Percentiles rank a stretch among this genome's conserved stretches.
Conservation (phyloP, 2,113 vertebrate species). For the Noctilio leporinus region DNA sequence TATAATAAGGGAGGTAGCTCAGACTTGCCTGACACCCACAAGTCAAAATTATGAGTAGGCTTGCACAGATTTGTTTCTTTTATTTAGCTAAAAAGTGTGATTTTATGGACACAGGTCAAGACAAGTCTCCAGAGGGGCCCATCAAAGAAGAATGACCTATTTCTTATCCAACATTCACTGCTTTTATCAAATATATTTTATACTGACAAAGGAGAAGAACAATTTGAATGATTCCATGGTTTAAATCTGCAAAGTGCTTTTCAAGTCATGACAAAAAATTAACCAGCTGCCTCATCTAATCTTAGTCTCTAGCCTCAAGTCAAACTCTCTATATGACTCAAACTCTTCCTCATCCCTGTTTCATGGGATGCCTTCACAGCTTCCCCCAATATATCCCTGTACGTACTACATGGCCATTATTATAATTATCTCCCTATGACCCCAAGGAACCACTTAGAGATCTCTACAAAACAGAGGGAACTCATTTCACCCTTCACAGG, state of each 20-base stretch:
- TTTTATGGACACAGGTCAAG: constrained; percentile 48
- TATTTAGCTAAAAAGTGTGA: constrained; percentile 36
- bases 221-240: not conserved
- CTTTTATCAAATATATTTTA: constrained; percentile 40
- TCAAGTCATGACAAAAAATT: not conserved
- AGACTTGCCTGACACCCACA: constrained; percentile 42
- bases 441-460: not conserved
- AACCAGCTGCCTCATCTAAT: not conserved
- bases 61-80: constrained; percentile 48
- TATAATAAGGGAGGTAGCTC: constrained; percentile 41
- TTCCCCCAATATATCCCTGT: not conserved
- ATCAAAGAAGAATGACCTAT: constrained; percentile 13
- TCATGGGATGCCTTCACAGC: not conserved
- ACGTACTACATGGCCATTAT: not conserved
- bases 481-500: not conserved
- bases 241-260: constrained; percentile 19
- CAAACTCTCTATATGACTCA: not conserved
- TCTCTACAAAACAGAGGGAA: not conserved
- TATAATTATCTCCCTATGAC: not conserved
- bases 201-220: not conserved
- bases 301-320: not conserved
- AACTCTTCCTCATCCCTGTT: not conserved
- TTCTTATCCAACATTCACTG: not conserved
- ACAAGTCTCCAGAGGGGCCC: constrained; percentile 2
- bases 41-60: constrained; percentile 56